Evolutionary conservation across 2,888 invertebrate genomes (phyloP).

Genomic region (Cosmorhoe ocellata): DNA sequence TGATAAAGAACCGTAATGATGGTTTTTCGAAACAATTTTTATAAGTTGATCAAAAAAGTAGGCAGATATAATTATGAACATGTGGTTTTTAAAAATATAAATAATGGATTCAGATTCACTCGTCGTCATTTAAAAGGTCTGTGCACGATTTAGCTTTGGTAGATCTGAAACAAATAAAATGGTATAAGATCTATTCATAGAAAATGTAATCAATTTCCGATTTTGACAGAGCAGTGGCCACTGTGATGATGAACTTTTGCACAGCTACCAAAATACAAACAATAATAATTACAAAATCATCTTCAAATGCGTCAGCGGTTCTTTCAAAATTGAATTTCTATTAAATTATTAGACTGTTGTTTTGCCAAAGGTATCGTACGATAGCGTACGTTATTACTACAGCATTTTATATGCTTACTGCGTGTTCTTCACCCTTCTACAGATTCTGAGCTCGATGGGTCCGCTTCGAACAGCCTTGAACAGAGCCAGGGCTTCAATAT

Average conservation of each 20-base stretch:
- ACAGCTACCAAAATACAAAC: too few species aligned
- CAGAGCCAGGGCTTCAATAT: slow-evolving; percentile 89
- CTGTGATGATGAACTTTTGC: too few species aligned
- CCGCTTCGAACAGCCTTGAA: slow-evolving; percentile 92
- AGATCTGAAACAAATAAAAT: slow-evolving; percentile 77
- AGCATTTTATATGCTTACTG: too few species aligned
- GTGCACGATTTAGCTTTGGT: slow-evolving; percentile 89
- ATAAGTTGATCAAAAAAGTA: too few species aligned
- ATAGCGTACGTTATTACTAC: too few species aligned
- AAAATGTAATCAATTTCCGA: background rate
- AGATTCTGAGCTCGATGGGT: slow-evolving; percentile 88
- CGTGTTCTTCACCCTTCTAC: slow-evolving; percentile 81
- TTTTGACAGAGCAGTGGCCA: too few species aligned
- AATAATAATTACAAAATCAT: too few species aligned
- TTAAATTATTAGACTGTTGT: too few species aligned
- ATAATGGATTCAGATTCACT: slow-evolving; percentile 51
- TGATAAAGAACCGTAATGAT: background rate
- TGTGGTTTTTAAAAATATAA: slow-evolving; percentile 1
- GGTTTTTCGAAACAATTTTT: slow-evolving; percentile 2
- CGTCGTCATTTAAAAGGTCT: slow-evolving; percentile 85
- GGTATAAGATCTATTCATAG: background rate
- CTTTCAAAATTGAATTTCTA: too few species aligned
- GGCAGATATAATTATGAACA: slow-evolving; percentile 3
- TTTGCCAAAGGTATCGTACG: too few species aligned
- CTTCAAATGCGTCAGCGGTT: too few species aligned